Percentiles rank a stretch among this genome's conserved stretches.
Conservation (phyloP, 2,113 vertebrate species). For the Plestiodon gilberti region DNA sequence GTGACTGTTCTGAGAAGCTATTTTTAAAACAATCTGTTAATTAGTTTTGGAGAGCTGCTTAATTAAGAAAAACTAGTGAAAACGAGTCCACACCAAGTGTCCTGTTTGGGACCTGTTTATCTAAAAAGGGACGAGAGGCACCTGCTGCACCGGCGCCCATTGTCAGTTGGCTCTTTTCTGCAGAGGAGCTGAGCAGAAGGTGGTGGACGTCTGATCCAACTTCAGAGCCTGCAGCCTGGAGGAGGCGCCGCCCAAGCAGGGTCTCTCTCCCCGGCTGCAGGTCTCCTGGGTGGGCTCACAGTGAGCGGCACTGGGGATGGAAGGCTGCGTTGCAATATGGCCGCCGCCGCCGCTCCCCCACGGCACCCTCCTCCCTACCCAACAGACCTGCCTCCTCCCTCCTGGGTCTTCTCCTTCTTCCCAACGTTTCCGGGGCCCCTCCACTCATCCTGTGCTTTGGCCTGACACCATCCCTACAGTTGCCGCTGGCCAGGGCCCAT, state of each 20-base stretch:
- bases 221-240: too few relatives aligned
- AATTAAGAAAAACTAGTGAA: slow-evolving; percentile 15
- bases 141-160: not conserved
- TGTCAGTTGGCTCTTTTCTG: not conserved
- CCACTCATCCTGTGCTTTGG: too few relatives aligned
- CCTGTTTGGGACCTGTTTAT: not conserved
- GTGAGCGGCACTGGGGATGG: too few relatives aligned
- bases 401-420: not conserved
- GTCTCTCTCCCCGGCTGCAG: too few relatives aligned
- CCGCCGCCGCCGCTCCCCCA: too few relatives aligned
- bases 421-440: too few relatives aligned
- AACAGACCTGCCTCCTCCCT: not conserved
- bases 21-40: slow-evolving; percentile 24
- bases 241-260: too few relatives aligned
- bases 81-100: not conserved
- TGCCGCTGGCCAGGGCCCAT: too few relatives aligned
- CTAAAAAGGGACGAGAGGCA: not conserved
- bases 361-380: not conserved
- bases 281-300: not conserved
- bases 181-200: too few relatives aligned
- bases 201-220: too few relatives aligned
- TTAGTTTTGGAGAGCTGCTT: slow-evolving; percentile 6
- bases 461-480: too few relatives aligned
- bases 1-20: slow-evolving; percentile 21
- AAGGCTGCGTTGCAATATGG: too few relatives aligned